Conservation (phyloP, 2,113 vertebrate species). For the Phaethon lepturus region DNA sequence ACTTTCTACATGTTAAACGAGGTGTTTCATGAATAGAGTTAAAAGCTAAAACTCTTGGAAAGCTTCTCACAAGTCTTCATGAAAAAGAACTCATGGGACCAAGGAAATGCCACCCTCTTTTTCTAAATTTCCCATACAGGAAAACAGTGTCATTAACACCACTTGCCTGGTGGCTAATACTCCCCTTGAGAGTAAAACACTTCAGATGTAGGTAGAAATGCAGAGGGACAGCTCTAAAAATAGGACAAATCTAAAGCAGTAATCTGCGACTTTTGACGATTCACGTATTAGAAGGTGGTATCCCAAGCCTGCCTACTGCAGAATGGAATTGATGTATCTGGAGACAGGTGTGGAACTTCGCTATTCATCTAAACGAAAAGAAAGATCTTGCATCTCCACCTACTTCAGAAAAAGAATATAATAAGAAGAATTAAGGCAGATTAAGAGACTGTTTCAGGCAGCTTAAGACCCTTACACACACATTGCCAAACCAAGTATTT, state of each 20-base stretch:
- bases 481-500: conserved; percentile 35
- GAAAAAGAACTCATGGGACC: not conserved
- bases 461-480: conserved; percentile 38
- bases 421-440: conserved; percentile 32
- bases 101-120: not conserved
- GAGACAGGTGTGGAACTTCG: not conserved
- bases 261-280: not conserved
- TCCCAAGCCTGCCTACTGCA: not conserved
- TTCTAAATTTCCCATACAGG: not conserved
- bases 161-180: not conserved
- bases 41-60: not conserved
- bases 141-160: not conserved
- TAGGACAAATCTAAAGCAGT: not conserved
- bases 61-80: not conserved
- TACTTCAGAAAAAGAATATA: conserved; percentile 13
- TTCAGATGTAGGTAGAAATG: not conserved
- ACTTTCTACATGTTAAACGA: not conserved
- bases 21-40: not conserved
- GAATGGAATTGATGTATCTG: not conserved
- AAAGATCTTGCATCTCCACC: not conserved
- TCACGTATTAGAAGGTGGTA: not conserved
- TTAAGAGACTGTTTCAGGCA: conserved; percentile 14
- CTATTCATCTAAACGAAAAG: not conserved
- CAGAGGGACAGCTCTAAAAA: not conserved
- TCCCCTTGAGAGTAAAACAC: not conserved